A percentile compares a stretch with the other conserved stretches of the same genome.
phyloP scores from a whole-genome alignment of 1,140 invertebrate species.

The Wiebesia pumilae region DNA sequence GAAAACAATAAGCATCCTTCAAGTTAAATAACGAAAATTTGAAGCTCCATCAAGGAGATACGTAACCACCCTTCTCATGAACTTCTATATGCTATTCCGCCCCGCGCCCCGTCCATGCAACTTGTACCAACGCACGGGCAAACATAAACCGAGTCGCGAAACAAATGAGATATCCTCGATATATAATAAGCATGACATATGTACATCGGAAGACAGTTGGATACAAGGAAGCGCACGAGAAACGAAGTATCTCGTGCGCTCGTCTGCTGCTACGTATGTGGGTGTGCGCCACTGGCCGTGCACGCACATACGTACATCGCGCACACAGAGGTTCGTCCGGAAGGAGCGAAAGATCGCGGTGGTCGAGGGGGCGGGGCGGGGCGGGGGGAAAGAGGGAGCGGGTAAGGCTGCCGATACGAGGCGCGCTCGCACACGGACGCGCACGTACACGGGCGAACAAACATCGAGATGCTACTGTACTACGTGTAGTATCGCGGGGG shows the following conservation, averaged over 20 bases:
- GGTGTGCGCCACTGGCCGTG: neutral
- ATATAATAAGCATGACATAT: conserved; percentile 33
- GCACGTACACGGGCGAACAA: neutral
- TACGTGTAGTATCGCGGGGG: neutral
- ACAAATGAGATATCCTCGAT: conserved; percentile 25
- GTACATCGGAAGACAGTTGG: neutral
- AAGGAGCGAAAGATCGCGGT: too few relatives aligned
- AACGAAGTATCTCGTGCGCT: neutral
- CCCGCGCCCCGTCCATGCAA: neutral
- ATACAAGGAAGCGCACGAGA: neutral
- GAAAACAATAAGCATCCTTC: conserved; percentile 35
- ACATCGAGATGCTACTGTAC: neutral
- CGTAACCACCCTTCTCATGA: neutral
- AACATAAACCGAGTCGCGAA: neutral
- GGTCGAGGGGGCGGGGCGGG: too few relatives aligned
- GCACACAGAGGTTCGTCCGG: too few relatives aligned
- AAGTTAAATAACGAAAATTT: conserved; percentile 38
- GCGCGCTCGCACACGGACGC: too few relatives aligned
- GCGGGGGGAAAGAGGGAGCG: neutral
- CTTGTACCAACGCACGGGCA: neutral
- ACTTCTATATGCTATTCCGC: neutral
- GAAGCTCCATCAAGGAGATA: conserved; percentile 9
- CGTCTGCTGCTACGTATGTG: too few relatives aligned
- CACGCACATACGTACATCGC: neutral
- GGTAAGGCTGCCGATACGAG: neutral